Base-by-base conservation (phyloP, 1,140 invertebrate species). In the Heliconius hermathena region DNA sequence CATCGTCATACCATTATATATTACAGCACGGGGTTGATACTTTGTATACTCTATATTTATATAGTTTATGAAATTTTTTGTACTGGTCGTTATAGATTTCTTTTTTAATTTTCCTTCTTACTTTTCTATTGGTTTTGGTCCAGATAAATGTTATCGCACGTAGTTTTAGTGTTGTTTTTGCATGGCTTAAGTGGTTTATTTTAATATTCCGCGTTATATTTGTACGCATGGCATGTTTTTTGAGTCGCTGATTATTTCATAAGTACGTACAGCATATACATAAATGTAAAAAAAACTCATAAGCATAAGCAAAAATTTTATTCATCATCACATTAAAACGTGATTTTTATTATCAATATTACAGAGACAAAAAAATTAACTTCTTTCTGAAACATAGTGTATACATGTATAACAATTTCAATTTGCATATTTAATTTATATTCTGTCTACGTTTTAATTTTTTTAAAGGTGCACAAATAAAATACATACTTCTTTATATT, bases 11-110 rank as follows among this genome's bases (percentile, higher is more conserved):
- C 81, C 82, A 85, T 84, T 82, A 80, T 77, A 83, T 83, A 18
- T 76, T 60, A 80, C 78, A 81, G 85, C 85, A 86, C 85, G 85
- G 82, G 78, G 82, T 82, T 81, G 36, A 60, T 72, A 72, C 75
- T 76, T 22, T 57, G 8, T 57, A 22, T 22, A 57, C n/a, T 57
- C 18, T 22, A 57, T 57, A 3, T 22, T 22, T 57, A 22, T 57
- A 22, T 57, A n/a, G 16, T 8, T 20, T 46, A 46, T 46, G 1
- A 20, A 54, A 18, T 22, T 57, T 57, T 22, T 22, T 38, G n/a
- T 71, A 74, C 71, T 75, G 49, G 52, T 82, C 4, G 18, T 70
- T 36, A 22, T 79, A 71, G 78, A 6, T 36, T 46, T 46, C 22
- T 46, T 20, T 52, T 52, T 20, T 52, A 5, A 52, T 66, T 73